phyloP scores from a whole-genome alignment of 2,113 vertebrate genomes.

The Casuarius casuarius region DNA sequence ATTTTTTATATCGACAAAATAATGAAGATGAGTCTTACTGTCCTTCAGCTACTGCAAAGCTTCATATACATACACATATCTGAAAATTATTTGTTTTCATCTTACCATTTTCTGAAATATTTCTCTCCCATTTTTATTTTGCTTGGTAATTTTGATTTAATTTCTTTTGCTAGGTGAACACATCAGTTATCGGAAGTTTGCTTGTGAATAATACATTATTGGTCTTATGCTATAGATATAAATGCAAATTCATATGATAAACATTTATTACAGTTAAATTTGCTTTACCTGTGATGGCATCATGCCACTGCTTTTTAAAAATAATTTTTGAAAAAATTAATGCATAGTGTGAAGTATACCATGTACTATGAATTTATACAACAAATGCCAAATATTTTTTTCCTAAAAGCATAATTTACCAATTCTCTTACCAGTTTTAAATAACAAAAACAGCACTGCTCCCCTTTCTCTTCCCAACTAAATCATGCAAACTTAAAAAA shows the following conservation, averaged over 20 bases:
- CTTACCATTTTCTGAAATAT: neutral
- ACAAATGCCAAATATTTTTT: neutral
- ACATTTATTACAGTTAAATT: neutral
- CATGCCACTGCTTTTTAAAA: neutral
- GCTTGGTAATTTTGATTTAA: neutral
- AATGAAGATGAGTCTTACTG: neutral
- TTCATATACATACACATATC: neutral
- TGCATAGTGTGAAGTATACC: neutral
- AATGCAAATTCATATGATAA: neutral
- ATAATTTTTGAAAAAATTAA: neutral
- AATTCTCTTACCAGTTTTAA: neutral
- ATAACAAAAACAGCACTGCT: neutral
- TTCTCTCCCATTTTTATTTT: neutral
- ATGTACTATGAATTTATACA: neutral
- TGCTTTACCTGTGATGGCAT: neutral
- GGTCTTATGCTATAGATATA: neutral
- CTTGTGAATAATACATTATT: neutral
- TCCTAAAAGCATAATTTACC: neutral
- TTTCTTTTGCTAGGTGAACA: neutral
- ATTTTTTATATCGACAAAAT: neutral
- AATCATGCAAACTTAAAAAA: neutral
- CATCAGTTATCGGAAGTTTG: neutral
- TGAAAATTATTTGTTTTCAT: neutral
- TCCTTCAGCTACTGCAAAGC: neutral
- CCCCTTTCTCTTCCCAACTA: neutral